Evolutionary conservation across 2,888 invertebrate genomes (phyloP).

Genomic region (Eupithecia abbreviata): DNA sequence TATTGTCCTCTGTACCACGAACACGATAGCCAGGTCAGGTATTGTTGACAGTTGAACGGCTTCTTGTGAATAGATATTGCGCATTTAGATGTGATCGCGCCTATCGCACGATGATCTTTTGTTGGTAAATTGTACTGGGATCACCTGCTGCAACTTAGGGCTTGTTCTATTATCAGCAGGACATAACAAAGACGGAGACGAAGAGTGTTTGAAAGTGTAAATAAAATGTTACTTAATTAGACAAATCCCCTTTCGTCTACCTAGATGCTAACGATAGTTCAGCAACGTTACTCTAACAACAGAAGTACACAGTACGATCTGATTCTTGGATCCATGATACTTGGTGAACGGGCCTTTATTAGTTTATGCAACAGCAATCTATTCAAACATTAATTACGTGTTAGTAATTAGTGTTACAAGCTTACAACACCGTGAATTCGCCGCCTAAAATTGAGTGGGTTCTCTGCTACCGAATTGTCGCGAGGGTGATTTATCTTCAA

Average conservation of each 20-base stretch:
- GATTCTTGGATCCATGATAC: not conserved
- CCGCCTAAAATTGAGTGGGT: slow-evolving; percentile 56
- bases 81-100: slow-evolving; percentile 20
- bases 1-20: slow-evolving; percentile 19
- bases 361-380: slow-evolving; percentile 25
- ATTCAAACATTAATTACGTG: slow-evolving; percentile 30
- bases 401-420: slow-evolving; percentile 31
- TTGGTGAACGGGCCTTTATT: slow-evolving; percentile 9
- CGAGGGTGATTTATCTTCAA: slow-evolving; percentile 78
- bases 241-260: not conserved
- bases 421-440: slow-evolving; percentile 40
- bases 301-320: not conserved
- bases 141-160: slow-evolving; percentile 10
- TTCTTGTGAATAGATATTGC: slow-evolving; percentile 25
- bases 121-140: slow-evolving; percentile 21
- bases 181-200: not conserved
- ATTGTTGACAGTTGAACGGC: slow-evolving; percentile 32
- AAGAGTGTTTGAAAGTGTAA: not conserved
- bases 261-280: not conserved
- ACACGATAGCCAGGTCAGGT: slow-evolving; percentile 23
- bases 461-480: slow-evolving; percentile 78
- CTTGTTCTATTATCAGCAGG: not conserved
- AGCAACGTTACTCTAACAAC: not conserved
- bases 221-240: not conserved
- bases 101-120: slow-evolving; percentile 29